Evolutionary conservation across 2,888 invertebrate species (phyloP).

Genomic region (Lasioglossum lativentre): DNA sequence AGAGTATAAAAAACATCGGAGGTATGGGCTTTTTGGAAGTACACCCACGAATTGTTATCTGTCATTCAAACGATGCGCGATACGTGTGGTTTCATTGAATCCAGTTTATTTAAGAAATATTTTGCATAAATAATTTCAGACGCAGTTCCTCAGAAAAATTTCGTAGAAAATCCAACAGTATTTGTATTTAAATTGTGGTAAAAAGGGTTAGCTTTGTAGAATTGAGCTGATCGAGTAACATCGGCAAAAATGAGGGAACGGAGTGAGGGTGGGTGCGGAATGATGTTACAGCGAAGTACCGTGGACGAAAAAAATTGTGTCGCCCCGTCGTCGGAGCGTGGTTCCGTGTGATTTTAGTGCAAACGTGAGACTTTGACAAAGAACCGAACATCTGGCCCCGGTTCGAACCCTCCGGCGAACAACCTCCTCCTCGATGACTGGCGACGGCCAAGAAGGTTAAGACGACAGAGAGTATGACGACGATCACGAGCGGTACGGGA

Average conservation of each 20-base stretch:
- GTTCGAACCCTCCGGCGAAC: slow-evolving; percentile 42
- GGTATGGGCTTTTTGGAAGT: no score
- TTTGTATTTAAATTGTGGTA: no score
- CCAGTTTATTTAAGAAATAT: no score
- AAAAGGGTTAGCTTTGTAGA: neutral
- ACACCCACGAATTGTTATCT: no score
- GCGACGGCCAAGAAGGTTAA: slow-evolving; percentile 9
- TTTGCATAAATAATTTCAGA: no score
- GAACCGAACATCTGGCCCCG: slow-evolving; percentile 34
- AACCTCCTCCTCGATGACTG: slow-evolving; percentile 33
- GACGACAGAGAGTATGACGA: slow-evolving; percentile 19
- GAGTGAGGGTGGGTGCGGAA: neutral
- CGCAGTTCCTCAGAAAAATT: no score
- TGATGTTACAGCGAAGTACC: neutral
- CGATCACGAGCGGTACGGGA: slow-evolving; percentile 28
- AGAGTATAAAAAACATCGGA: no score
- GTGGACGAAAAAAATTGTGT: neutral
- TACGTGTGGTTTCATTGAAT: no score
- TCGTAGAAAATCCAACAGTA: no score
- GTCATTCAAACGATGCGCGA: neutral
- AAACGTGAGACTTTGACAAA: slow-evolving; percentile 48
- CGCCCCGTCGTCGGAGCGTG: neutral
- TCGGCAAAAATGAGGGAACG: neutral
- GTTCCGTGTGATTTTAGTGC: slow-evolving; percentile 51
- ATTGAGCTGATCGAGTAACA: neutral